phyloP scores from a whole-genome alignment of 2,888 invertebrate species.

The Pherbina coryleti region DNA sequence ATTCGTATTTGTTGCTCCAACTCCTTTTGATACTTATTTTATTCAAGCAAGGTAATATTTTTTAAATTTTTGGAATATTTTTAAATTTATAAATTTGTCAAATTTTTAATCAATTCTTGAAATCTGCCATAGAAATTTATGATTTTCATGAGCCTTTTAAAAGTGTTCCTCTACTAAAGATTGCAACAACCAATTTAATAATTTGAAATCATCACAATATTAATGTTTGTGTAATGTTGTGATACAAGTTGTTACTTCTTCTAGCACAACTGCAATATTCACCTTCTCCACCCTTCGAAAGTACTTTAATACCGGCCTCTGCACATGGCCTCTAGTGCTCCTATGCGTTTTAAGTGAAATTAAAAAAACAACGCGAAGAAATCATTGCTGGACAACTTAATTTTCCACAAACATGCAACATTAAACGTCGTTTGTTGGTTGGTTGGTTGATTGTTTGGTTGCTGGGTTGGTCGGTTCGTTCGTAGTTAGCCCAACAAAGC shows the following conservation, averaged over 20 bases:
- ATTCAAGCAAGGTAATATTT: too few relatives aligned
- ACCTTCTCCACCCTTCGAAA: not conserved
- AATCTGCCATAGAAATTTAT: too few relatives aligned
- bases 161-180: too few relatives aligned
- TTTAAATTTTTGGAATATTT: too few relatives aligned
- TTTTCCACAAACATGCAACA: conserved; percentile 57
- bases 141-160: too few relatives aligned
- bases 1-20: too few relatives aligned
- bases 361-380: conserved; percentile 45
- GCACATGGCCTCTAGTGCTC: not conserved
- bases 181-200: too few relatives aligned
- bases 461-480: not conserved
- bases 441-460: not conserved
- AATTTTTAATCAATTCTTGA: too few relatives aligned
- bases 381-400: conserved; percentile 57
- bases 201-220: too few relatives aligned
- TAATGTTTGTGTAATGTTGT: not conserved
- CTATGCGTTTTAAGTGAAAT: not conserved
- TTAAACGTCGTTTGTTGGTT: not conserved
- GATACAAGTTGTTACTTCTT: not conserved
- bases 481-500: not conserved
- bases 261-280: not conserved
- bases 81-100: too few relatives aligned
- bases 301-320: not conserved
- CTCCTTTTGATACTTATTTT: too few relatives aligned